phyloP scores from a whole-genome alignment of 1,140 invertebrate species.

The Pseudomyrmex concolor region DNA sequence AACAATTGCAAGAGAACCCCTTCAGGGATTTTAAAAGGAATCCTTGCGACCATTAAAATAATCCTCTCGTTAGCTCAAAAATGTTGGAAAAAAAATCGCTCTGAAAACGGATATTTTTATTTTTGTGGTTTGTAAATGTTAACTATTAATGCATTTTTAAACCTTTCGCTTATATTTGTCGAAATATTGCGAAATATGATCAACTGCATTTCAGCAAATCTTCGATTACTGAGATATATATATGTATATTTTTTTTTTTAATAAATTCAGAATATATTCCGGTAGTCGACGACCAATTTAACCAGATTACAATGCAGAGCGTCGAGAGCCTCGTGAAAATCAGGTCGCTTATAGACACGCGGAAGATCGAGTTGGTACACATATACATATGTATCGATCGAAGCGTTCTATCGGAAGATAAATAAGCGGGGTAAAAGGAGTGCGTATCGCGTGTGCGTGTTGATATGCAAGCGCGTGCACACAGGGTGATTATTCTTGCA shows the following conservation, averaged over 20 bases:
- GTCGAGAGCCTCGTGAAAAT: slow-evolving; percentile 42
- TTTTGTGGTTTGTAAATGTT: slow-evolving; percentile 19
- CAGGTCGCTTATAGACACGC: slow-evolving; percentile 30
- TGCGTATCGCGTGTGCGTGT: slow-evolving; percentile 3
- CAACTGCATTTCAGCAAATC: slow-evolving; percentile 22
- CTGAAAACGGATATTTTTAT: background rate
- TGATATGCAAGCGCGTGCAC: background rate
- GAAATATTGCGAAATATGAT: slow-evolving; percentile 16
- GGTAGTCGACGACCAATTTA: slow-evolving; percentile 36
- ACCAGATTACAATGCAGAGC: slow-evolving; percentile 18
- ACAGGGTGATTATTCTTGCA: slow-evolving; percentile 43
- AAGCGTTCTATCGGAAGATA: slow-evolving; percentile 36
- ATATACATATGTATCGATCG: slow-evolving; percentile 18
- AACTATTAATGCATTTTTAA: slow-evolving; percentile 21
- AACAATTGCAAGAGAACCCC: background rate
- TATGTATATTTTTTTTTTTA: slow-evolving; percentile 9
- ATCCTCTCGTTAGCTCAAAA: background rate
- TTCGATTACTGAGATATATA: background rate
- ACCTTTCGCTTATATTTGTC: slow-evolving; percentile 8
- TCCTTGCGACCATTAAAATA: slow-evolving; percentile 12
- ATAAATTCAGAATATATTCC: slow-evolving; percentile 28
- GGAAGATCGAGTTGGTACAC: slow-evolving; percentile 43
- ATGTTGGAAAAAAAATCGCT: background rate
- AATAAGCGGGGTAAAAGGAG: slow-evolving; percentile 1
- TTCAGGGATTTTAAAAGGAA: background rate